phyloP scores from a whole-genome alignment of 1,140 invertebrate species.

The Drosophila tropicalis region DNA sequence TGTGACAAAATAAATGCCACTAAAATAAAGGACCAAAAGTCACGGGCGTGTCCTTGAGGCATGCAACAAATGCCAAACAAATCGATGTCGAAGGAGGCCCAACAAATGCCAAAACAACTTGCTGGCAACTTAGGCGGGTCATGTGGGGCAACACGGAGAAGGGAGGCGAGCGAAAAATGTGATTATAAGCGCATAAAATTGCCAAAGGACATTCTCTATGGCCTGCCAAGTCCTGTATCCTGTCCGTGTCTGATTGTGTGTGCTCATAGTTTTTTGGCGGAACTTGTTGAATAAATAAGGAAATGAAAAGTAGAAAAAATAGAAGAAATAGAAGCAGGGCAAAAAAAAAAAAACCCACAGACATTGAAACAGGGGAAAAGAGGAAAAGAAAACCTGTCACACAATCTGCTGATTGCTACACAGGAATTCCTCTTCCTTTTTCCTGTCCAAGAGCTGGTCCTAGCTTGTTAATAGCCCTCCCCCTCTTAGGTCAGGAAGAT shows the following conservation, averaged over 20 bases:
- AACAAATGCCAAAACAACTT: constrained; percentile 30
- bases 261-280: constrained; percentile 41
- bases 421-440: constrained; percentile 59
- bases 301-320: constrained; percentile 66
- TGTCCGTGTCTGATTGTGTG: constrained; percentile 26
- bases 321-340: constrained; percentile 12
- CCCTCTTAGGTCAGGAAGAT: not conserved
- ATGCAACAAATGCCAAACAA: constrained; percentile 75
- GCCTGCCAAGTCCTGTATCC: constrained; percentile 40
- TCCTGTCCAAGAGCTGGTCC: not conserved
- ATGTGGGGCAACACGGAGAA: not conserved
- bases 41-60: constrained; percentile 62
- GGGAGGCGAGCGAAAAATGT: constrained; percentile 41
- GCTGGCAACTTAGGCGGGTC: not conserved
- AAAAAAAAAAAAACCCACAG: not conserved
- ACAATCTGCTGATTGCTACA: constrained; percentile 66
- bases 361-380: not conserved
- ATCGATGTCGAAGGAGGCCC: constrained; percentile 55
- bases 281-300: constrained; percentile 81
- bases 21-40: constrained; percentile 63
- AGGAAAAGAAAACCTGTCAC: constrained; percentile 34
- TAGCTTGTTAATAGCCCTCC: constrained; percentile 33
- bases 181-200: constrained; percentile 75
- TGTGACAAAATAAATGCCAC: constrained; percentile 78
- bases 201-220: constrained; percentile 42